Evolutionary conservation across 2,797 vertebrate genomes (phyloP), one percentile per base, ranked within the genome.

Genomic region (Spinus pinus): DNA sequence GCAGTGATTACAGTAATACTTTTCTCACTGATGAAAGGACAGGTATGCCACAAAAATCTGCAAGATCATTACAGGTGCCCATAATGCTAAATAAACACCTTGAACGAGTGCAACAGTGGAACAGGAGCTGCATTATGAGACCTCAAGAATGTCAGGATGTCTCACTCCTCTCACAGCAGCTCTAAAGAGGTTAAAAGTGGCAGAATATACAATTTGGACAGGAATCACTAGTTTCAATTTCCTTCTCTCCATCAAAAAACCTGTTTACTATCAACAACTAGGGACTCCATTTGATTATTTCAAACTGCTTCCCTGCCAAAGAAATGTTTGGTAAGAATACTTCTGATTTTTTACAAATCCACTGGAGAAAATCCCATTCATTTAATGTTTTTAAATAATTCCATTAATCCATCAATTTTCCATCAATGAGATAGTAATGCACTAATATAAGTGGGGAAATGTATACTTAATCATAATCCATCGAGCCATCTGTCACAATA

Each of bases 61-160:
- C 21, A 22, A 33, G 9, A 51, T 10, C 39, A 15, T 42, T 46
- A 57, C 5, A 71, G 23, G n/a, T 28, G 4, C 21, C 53, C 46
- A 15, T 13, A 69, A 50, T 2, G 17, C 10, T n/a, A 51, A 47
- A 65, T 7, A 15, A 77, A 70, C 10, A 30, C n/a, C 64, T 42
- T 16, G 31, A 80, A 54, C 2, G 8, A 22, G 37, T 1, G 7
- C 14, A 62, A 62, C 22, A 28, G 24, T 12, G 10, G 56, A 82
- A 58, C 1, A 12, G 15, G 28, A 73, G 19, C 2, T 39, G 61
- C 9, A 5, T 35, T 47, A 19, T 2, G 16, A 57, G n/a, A 69
- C 7, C 27, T 56, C 1, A 0, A 25, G 77, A 88, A 39, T 1
- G 10, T 17, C 4, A 2, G 23, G 31, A 31, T 0, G 0, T 64